A percentile compares a stretch with the other conserved stretches of the same genome.
These are phyloP conservation scores for Leptinotarsa peninsularis DNA, from an alignment of 2,888 invertebrate species.

Conservation along the genomic window DNA sequence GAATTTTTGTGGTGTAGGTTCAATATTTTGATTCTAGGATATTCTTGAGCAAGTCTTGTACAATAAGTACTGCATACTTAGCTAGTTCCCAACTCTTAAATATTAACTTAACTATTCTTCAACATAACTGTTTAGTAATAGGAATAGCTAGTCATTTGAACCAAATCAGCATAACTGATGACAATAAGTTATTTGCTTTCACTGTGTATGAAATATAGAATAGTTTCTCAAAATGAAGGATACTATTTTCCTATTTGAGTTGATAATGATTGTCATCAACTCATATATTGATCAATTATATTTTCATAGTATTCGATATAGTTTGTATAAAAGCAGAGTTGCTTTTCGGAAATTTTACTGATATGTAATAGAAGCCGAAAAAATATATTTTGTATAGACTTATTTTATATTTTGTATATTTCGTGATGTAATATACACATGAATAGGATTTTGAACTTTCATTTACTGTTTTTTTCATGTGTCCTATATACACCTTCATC, in stretches of 20 bases:
- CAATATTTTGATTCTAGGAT: not conserved
- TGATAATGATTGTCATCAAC: no score
- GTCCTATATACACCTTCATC: conserved; percentile 25
- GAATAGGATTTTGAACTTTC: conserved; percentile 19
- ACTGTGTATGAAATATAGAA: conserved; percentile 1
- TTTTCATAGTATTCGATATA: conserved; percentile 11
- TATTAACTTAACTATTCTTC: not conserved
- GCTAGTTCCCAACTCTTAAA: not conserved
- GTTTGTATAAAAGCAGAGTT: not conserved
- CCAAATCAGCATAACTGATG: not conserved
- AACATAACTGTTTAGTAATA: not conserved
- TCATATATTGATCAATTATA: not conserved
- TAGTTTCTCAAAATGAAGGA: not conserved
- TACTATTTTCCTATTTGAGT: no score
- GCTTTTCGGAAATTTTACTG: not conserved
- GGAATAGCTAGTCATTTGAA: conserved; percentile 9
- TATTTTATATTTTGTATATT: conserved; percentile 29
- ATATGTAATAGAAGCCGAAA: conserved; percentile 1
- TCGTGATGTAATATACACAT: conserved; percentile 34
- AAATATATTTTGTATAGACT: conserved; percentile 31
- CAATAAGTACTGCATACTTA: not conserved
- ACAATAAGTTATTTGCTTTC: conserved; percentile 1
- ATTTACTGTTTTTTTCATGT: conserved; percentile 29
- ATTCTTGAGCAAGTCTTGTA: not conserved
- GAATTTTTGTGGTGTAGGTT: no score